A percentile compares a stretch with the other conserved stretches of the same genome.
Evolutionary conservation across 2,888 invertebrate species (phyloP).

Genomic region (Mimas tiliae): DNA sequence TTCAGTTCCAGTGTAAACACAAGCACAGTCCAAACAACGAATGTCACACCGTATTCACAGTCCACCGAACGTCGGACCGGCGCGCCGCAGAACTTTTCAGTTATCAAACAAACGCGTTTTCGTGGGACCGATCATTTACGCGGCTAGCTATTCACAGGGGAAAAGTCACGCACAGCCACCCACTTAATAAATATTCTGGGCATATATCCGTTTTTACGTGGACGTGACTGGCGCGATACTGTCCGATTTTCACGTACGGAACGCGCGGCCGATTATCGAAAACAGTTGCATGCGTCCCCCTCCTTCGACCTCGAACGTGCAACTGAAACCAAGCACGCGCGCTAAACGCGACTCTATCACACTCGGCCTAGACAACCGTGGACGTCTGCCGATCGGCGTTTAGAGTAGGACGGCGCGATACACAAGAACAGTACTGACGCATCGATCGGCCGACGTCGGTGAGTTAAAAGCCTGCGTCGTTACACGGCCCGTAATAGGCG

Average conservation of each 20-base stretch:
- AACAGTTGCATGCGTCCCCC: conserved; percentile 84
- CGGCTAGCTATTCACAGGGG: conserved; percentile 79
- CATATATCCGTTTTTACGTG: conserved; percentile 86
- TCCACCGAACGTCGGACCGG: conserved; percentile 36
- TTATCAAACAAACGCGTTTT: conserved; percentile 77
- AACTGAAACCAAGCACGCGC: conserved; percentile 82
- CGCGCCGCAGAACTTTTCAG: conserved; percentile 63
- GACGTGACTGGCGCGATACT: conserved; percentile 81
- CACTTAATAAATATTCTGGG: conserved; percentile 86
- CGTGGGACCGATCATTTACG: conserved; percentile 72
- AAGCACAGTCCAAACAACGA: conserved; percentile 35
- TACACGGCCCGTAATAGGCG: conserved; percentile 84
- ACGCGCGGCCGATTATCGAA: conserved; percentile 84
- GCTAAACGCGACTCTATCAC: conserved; percentile 82
- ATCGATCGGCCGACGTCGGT: conserved; percentile 78
- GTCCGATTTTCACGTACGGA: conserved; percentile 84
- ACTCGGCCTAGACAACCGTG: conserved; percentile 69
- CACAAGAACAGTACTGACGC: conserved; percentile 52
- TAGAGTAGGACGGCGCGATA: conserved; percentile 64
- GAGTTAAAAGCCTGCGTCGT: conserved; percentile 84
- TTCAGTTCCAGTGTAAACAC: conserved; percentile 27
- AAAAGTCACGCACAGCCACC: conserved; percentile 85
- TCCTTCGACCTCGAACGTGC: conserved; percentile 82
- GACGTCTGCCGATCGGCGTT: conserved; percentile 60
- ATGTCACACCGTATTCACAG: conserved; percentile 44